Evolutionary conservation across 2,797 vertebrate genomes (phyloP), one percentile per base, ranked within the genome.

Genomic region (Valencia hispanica): DNA sequence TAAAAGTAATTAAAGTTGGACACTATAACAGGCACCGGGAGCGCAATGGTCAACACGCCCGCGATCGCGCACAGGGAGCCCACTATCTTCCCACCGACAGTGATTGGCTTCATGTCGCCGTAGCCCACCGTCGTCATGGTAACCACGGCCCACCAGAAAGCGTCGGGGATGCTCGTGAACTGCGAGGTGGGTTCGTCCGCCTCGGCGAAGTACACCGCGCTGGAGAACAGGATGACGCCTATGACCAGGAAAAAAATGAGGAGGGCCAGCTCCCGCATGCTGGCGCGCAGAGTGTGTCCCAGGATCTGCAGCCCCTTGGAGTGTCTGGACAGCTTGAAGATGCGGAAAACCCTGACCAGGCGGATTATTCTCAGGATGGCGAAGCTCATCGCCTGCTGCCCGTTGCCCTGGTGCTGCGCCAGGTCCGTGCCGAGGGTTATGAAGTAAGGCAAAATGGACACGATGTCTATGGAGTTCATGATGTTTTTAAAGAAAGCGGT

Each of bases 1-100:
- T 99, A 99, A 91, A 99, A 99, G 94, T 99, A 99, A 95, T 99
- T 99, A 93, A 99, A 99, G 95, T 99, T 99, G 94, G 98, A 99
- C 89, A 99, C 98, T 82, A 99, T 99, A 92, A 99, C 98, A 72
- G 98, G 98, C 88, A 99, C 98, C 72, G 98, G 98, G 75, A 99
- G 96, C 89, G 98, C 98, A 89, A 99, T 99, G 93, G 98, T 99
- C 85, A 99, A 92, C 88, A 99, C 98, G 79, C 98, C 98, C 0
- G 98, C 98, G 73, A 99, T 99, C 88, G 98, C 98, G 94, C 98
- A 99, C 68, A 99, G 93, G 72, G 98, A 99, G 87, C 98, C 98
- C 45, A 99, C 98, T 50, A 99, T 99, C 92, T 99, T 99, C 72
- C 98, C 98, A 5, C 98, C 98, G 48, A 99, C 97, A 0, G 98